Evolutionary conservation across 2,113 vertebrate species (phyloP).

Genomic region (Sinocyclocheilus anophthalmus): DNA sequence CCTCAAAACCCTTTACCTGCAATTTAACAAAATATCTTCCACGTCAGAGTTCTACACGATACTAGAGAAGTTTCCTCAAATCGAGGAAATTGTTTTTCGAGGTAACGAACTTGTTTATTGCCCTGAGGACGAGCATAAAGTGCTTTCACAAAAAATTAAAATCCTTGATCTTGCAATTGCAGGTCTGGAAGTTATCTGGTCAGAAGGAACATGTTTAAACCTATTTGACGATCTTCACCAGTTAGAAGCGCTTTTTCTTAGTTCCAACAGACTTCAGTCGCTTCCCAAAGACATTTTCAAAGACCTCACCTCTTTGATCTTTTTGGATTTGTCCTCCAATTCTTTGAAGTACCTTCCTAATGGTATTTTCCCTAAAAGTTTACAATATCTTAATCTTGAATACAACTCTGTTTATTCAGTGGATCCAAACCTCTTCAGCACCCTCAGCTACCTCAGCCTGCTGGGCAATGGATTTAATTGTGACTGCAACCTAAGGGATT

Average conservation of each 20-base stretch:
- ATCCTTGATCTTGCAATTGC: slow-evolving; percentile 80
- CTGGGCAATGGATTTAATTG: slow-evolving; percentile 80
- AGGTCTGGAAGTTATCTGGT: slow-evolving; percentile 82
- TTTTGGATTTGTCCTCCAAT: slow-evolving; percentile 81
- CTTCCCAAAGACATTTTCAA: slow-evolving; percentile 81
- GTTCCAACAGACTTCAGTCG: slow-evolving; percentile 76
- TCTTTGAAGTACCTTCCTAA: slow-evolving; percentile 74
- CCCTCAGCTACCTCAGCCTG: slow-evolving; percentile 73
- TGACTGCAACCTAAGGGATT: slow-evolving; percentile 76
- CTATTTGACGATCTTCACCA: slow-evolving; percentile 78
- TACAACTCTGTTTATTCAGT: slow-evolving; percentile 82
- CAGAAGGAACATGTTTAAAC: slow-evolving; percentile 72
- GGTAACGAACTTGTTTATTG: slow-evolving; percentile 81
- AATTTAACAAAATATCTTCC: slow-evolving; percentile 76
- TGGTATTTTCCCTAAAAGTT: slow-evolving; percentile 73
- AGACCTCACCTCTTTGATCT: slow-evolving; percentile 73
- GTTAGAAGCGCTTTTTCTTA: slow-evolving; percentile 75
- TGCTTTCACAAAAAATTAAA: slow-evolving; percentile 65
- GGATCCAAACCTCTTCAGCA: slow-evolving; percentile 75
- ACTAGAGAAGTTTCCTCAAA: slow-evolving; percentile 58
- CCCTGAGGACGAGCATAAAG: rapidly evolving
- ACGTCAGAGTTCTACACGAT: slow-evolving; percentile 74
- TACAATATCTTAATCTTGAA: slow-evolving; percentile 76
- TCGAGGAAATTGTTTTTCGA: slow-evolving; percentile 71
- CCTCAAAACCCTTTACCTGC: slow-evolving; percentile 69